A percentile compares a stretch with the other conserved stretches of the same genome.
phyloP scores from a whole-genome alignment of 2,797 vertebrate species.

The Centroberyx gerrardi region DNA sequence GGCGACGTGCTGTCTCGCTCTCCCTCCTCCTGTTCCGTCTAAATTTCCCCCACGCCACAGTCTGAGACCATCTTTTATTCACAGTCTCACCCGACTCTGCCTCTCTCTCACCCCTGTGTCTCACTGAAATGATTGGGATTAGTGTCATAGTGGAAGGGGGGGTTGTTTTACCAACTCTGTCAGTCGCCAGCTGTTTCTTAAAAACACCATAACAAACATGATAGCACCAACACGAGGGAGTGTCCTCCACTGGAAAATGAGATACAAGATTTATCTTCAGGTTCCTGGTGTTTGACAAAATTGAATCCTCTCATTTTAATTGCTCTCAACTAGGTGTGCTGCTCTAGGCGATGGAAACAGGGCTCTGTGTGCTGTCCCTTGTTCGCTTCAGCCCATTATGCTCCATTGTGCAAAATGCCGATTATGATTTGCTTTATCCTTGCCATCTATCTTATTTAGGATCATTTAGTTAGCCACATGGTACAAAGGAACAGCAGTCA shows the following conservation, averaged over 20 bases:
- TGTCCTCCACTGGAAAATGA: constrained; percentile 84
- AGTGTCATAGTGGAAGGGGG: constrained; percentile 64
- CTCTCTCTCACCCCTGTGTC: constrained; percentile 60
- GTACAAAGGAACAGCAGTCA: constrained; percentile 81
- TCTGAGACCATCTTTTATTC: constrained; percentile 62
- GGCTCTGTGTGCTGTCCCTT: constrained; percentile 76
- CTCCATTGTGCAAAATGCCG: constrained; percentile 82
- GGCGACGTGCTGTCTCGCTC: constrained; percentile 68
- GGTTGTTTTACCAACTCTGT: constrained; percentile 71
- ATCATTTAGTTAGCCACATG: constrained; percentile 82
- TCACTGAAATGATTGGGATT: constrained; percentile 78
- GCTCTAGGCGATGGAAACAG: constrained; percentile 81
- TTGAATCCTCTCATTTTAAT: constrained; percentile 91
- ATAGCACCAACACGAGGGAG: constrained; percentile 72
- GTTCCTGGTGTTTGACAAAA: constrained; percentile 88
- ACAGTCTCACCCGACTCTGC: constrained; percentile 46
- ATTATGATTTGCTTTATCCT: constrained; percentile 85
- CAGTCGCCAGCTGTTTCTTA: constrained; percentile 80
- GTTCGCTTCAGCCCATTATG: constrained; percentile 79
- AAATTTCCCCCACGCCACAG: constrained; percentile 51
- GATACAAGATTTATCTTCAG: constrained; percentile 86
- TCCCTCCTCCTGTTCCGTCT: constrained; percentile 42
- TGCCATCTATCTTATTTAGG: constrained; percentile 83
- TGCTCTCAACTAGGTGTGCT: constrained; percentile 85
- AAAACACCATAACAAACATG: constrained; percentile 85